Conservation (phyloP, 2,797 vertebrate genomes). For the Thaleichthys pacificus region DNA sequence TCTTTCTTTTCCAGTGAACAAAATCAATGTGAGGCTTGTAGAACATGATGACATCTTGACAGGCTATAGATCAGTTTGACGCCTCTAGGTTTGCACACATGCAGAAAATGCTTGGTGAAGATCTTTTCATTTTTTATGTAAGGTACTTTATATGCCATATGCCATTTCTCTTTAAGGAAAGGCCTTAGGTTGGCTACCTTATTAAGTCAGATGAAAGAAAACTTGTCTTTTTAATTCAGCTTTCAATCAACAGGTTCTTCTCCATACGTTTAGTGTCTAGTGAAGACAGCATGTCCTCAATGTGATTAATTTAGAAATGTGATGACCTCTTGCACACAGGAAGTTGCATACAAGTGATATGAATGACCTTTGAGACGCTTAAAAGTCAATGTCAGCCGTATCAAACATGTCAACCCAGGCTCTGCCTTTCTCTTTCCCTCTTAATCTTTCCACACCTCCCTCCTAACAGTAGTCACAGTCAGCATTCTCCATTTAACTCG, state of each 20-base stretch:
- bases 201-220: constrained; percentile 20
- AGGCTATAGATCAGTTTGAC: constrained; percentile 54
- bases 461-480: background rate
- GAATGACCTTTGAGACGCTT: background rate
- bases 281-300: constrained; percentile 3
- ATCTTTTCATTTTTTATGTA: constrained; percentile 45
- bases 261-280: background rate
- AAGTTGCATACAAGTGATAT: background rate
- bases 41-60: constrained; percentile 61
- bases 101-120: constrained; percentile 47
- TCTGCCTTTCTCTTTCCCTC: no score
- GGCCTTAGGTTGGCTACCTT: constrained; percentile 24
- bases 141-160: constrained; percentile 43
- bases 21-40: constrained; percentile 54
- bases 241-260: background rate
- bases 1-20: constrained; percentile 34
- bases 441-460: no score
- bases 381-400: background rate
- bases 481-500: background rate
- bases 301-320: no score
- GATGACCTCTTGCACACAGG: background rate
- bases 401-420: background rate
- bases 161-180: constrained; percentile 34
- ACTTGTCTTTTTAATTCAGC: background rate
- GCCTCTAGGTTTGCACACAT: constrained; percentile 44